Evolutionary conservation across 2,888 invertebrate genomes (phyloP).

Genomic region (Adineta ricciae): DNA sequence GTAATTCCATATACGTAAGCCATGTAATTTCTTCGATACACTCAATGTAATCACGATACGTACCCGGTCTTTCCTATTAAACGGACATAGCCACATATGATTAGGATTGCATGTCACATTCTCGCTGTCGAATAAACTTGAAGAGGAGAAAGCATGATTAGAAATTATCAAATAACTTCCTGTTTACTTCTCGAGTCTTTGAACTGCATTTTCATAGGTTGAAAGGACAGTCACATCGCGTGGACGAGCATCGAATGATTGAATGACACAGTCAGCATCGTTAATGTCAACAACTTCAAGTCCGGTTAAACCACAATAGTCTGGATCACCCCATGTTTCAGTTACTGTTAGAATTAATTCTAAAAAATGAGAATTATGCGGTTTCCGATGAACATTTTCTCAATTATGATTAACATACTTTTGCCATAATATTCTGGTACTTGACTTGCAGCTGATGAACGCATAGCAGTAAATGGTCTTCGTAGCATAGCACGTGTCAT

Average conservation of each 20-base stretch:
- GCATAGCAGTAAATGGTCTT: not conserved
- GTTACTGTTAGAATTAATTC: not conserved
- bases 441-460: not conserved
- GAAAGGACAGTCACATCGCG: constrained; percentile 43
- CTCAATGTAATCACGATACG: constrained; percentile 57
- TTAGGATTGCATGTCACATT: constrained; percentile 67
- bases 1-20: constrained; percentile 70
- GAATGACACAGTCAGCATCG: constrained; percentile 39
- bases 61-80: constrained; percentile 57
- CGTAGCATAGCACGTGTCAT: not conserved
- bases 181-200: constrained; percentile 40
- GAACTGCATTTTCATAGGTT: constrained; percentile 45
- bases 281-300: constrained; percentile 63
- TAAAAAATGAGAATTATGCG: not conserved
- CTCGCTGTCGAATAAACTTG: constrained; percentile 62
- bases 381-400: too few relatives aligned
- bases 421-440: not conserved
- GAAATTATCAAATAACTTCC: not conserved
- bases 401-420: not conserved
- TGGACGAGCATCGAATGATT: constrained; percentile 52
- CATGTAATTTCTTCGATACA: constrained; percentile 55
- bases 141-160: not conserved
- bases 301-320: constrained; percentile 72
- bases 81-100: constrained; percentile 66
- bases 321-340: constrained; percentile 68